Evolutionary conservation across 2,797 vertebrate genomes (phyloP), one percentile per base, ranked within the genome.

Genomic region (Syndactyla subalaris): DNA sequence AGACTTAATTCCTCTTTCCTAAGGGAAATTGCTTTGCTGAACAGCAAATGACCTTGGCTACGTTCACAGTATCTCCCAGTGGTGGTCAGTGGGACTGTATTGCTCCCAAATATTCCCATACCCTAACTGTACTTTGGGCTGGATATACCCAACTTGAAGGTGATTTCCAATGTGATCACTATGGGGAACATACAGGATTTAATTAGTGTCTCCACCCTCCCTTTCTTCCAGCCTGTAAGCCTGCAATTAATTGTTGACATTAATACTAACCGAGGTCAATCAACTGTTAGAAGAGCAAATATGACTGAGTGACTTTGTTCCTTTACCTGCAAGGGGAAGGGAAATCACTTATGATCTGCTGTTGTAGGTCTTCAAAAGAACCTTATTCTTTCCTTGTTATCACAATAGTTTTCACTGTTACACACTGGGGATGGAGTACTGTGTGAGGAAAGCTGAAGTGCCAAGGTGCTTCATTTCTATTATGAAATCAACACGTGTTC

Each of bases 101-200:
- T 92, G 85, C 82, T 93, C 82, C 55, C 45, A 89, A 62, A 81
- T 34, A 55, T 95, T 86, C 79, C 8, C 14, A 13, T 41, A 46
- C 19, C 11, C 5, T 26, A 67, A 41, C 10, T 59, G 48, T 58
- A 59, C 55, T 94, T 73, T 68, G 48, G 66, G 82, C 68, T 58
- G 18, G 62, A 77, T 36, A 24, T 88, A 85, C 68, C 54, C 76
- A 81, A 72, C 83, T 72, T 91, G 86, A 96, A 95, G 92, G 95
- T 93, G 93, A 92, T 95, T 89, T 93, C 77, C 76, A 91, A 58
- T 84, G 85, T 91, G 94, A 92, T 93, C 27, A 39, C 46, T 84
- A 59, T 19, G 38, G 83, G 81, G 54, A 65, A 17, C 3, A 11
- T 70, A 32, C 71, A 94, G 88, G 80, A 95, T 94, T 97, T 95